Evolutionary conservation across 2,888 invertebrate species (phyloP), one percentile per base, ranked within the genome.

Genomic region (Abrostola tripartita): DNA sequence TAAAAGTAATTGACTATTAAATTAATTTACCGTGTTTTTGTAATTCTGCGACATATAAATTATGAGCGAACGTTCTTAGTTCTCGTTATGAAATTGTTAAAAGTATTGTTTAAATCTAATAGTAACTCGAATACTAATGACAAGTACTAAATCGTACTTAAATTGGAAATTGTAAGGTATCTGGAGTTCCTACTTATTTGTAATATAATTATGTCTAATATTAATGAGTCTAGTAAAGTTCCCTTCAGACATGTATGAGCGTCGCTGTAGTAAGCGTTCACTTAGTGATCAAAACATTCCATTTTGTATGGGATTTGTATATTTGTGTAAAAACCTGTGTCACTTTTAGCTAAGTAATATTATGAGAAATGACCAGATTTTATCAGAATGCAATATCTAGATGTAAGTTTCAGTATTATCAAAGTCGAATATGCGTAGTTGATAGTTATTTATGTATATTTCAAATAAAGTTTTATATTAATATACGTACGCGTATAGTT

Each of bases 331-430:
- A 93, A 90, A 90, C 84, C 81, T 80, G 85, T 81, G 85, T 83
- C 84, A 83, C 81, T 83, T n/a, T 85, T 88, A 88, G 82, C 78
- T 88, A 85, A 85, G 82, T 86, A 88, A 85, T 85, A 72, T 89
- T 92, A 91, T 90, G 88, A 90, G 87, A 92, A 92, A 86, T 91
- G 92, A 92, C 90, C 93, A 94, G 92, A 94, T 93, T 93, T 92
- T 94, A 94, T 94, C 91, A 92, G 88, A 93, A 91, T 92, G 94
- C 94, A 94, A 94, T 94, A 94, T 94, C 86, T 93, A 94, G 92
- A 76, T 84, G 56, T 94, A 94, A 93, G 92, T 66, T 88, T 86
- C 93, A 94, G 93, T 94, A 94, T 94, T 94, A 93, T 88, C 83
- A 89, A 92, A 92, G 90, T 92, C 90, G 89, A 92, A 92, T 92